Evolutionary conservation across 2,888 invertebrate species (phyloP).

Genomic region (Caenorhabditis sp.): DNA sequence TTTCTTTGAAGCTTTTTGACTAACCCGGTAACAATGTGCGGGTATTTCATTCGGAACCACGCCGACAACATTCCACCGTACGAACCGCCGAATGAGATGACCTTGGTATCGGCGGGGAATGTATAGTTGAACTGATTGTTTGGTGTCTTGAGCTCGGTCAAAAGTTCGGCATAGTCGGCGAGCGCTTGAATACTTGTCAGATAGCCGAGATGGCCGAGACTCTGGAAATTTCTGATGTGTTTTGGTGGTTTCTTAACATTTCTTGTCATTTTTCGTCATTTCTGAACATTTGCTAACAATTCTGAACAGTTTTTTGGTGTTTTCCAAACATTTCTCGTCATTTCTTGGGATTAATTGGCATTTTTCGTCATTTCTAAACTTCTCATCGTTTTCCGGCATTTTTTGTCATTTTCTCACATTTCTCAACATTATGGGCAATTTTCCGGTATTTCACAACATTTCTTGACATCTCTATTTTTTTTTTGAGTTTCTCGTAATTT

Average conservation of each 20-base stretch:
- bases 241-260: neutral
- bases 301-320: no score
- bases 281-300: no score
- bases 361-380: no score
- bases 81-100: constrained; percentile 85
- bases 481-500: no score
- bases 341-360: no score
- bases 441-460: no score
- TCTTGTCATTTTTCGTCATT: neutral
- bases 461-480: no score
- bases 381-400: no score
- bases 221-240: neutral
- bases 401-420: no score
- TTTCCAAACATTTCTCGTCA: no score
- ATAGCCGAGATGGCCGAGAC: constrained; percentile 74
- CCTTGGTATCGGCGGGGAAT: constrained; percentile 75
- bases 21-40: constrained; percentile 82
- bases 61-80: constrained; percentile 97
- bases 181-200: constrained; percentile 88
- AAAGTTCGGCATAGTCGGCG: constrained; percentile 86
- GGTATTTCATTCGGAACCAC: constrained; percentile 94
- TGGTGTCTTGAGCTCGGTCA: constrained; percentile 77
- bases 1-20: neutral
- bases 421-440: no score
- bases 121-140: constrained; percentile 22